A percentile compares a stretch with the other conserved stretches of the same genome.
Evolutionary conservation across 2,888 invertebrate species (phyloP).

Genomic region (Noctua janthina): DNA sequence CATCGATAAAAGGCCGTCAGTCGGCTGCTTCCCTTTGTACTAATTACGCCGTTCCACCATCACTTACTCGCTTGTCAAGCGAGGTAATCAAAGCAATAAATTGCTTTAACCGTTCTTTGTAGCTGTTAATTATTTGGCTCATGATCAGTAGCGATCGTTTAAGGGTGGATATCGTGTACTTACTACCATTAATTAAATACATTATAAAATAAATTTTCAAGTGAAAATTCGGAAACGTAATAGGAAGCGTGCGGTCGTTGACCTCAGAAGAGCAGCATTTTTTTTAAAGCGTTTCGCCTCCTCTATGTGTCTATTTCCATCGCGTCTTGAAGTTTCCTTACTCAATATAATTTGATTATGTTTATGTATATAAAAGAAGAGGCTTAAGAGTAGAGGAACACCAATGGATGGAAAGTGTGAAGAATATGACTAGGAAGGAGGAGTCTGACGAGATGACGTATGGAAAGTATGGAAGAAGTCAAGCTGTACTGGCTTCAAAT

Average conservation of each 20-base stretch:
- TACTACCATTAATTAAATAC: too few relatives aligned
- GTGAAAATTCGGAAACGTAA: background rate
- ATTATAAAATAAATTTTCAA: background rate
- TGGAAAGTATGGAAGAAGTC: background rate
- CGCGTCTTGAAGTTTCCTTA: background rate
- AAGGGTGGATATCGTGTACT: background rate
- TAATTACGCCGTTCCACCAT: constrained; percentile 33
- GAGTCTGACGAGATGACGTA: background rate
- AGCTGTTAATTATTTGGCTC: constrained; percentile 30
- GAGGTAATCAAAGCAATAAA: constrained; percentile 45
- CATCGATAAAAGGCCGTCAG: background rate
- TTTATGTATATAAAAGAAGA: background rate
- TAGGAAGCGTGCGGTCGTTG: background rate
- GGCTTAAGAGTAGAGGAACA: background rate
- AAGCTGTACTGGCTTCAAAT: background rate
- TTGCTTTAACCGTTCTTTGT: constrained; percentile 24
- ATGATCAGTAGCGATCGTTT: constrained; percentile 7
- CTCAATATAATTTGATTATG: background rate
- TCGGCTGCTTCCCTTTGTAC: constrained; percentile 17
- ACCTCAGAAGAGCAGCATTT: background rate
- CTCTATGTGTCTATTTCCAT: background rate
- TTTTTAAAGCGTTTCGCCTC: background rate
- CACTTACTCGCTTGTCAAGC: constrained; percentile 33
- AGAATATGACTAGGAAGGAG: background rate
- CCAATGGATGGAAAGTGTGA: background rate